A percentile compares a stretch with the other conserved stretches of the same genome.
phyloP scores from a whole-genome alignment of 2,113 vertebrate species.

The Mirza zaza region DNA sequence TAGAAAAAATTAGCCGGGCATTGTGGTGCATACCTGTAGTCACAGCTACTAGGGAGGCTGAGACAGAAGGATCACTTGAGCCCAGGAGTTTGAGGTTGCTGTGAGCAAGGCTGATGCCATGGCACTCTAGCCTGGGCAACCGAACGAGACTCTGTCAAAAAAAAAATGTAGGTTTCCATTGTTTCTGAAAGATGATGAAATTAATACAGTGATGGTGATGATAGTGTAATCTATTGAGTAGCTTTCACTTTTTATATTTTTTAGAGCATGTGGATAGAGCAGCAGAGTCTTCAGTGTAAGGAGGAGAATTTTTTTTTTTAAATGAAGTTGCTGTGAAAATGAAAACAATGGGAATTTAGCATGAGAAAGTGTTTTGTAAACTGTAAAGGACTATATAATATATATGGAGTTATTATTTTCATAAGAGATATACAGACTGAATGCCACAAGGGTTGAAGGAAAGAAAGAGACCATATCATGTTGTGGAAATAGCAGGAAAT shows the following conservation, averaged over 20 bases:
- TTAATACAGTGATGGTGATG: neutral
- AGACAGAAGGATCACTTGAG: too few relatives aligned
- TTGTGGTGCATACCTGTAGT: too few relatives aligned
- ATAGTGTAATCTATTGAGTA: neutral
- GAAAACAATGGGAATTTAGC: neutral
- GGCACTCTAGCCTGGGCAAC: too few relatives aligned
- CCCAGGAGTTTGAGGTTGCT: too few relatives aligned
- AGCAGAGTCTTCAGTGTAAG: neutral
- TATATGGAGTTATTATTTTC: neutral
- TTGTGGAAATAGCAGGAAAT: neutral
- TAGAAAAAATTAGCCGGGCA: too few relatives aligned
- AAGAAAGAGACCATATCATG: neutral
- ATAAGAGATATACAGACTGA: neutral
- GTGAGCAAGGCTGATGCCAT: too few relatives aligned
- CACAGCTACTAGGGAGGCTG: too few relatives aligned
- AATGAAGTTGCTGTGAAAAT: constrained; percentile 29
- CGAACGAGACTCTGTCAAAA: too few relatives aligned
- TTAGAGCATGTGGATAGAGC: neutral
- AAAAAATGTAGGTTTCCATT: neutral
- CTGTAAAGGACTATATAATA: neutral
- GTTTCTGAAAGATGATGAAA: neutral
- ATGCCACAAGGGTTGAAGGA: neutral
- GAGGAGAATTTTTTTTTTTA: neutral
- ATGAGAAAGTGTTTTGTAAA: neutral
- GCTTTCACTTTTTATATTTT: constrained; percentile 22